Base-by-base conservation (phyloP, 2,888 invertebrate genomes). In the Tinea pellionella region DNA sequence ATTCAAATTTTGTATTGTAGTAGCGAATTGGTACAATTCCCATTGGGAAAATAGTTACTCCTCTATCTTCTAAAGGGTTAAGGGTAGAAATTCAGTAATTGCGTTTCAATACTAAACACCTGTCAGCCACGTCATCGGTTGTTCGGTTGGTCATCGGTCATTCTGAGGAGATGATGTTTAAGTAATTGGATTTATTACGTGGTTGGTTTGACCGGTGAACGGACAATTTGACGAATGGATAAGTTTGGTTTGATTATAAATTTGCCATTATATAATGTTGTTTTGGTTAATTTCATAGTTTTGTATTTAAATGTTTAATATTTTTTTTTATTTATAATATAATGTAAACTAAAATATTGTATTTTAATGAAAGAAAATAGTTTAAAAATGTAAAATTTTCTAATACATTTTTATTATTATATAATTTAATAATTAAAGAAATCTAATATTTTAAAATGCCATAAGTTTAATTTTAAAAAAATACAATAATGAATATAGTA, bases 81-180 rank as follows among this genome's bases (percentile, higher is more conserved):
- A n/a, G 55, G 53, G 47, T 15, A 68, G 68, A 66, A 24, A 69
- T 70, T 68, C 64, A 62, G 70, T 79, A 80, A 82, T 80, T 77
- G 78, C 79, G 73, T 81, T 80, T 77, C 73, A 69, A 74, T 72
- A 70, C 74, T 72, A 71, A 79, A 75, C 72, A 75, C 74, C 79
- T 83, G 80, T 77, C 77, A 74, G 37, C 55, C 53, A 24, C 47
- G 51, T 24, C 18, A 58, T 73, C 70, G 73, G 72, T 75, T 71
- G 72, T 71, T 74, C 71, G 37, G 24, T 24, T 41, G 51, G 51
- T 15, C 18, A 58, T 73, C 70, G 73, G 72, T 75, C 72, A 68
- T 60, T 64, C 63, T 61, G 61, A 64, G 64, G 67, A 65, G 37
- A 32, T 51, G 42, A 41, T 56, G 65, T 67, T 65, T 63, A 71